Conservation (phyloP, 1,140 invertebrate genomes). For the Zaprionus lachaisei region DNA sequence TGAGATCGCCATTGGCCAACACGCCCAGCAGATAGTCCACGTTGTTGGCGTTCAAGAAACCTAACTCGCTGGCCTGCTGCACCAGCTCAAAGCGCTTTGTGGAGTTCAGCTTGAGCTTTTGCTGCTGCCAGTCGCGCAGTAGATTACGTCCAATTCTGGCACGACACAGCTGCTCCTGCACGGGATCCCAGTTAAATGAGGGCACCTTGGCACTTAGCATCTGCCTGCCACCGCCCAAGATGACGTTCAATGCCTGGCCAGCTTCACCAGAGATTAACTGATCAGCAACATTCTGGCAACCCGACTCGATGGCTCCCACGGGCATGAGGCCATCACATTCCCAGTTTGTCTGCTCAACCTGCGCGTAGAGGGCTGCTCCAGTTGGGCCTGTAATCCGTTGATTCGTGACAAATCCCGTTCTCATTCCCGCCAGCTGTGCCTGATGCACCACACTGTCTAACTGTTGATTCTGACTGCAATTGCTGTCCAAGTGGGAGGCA, state of each 20-base stretch:
- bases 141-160: constrained; percentile 61
- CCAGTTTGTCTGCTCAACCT: constrained; percentile 27
- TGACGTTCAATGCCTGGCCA: constrained; percentile 54
- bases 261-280: constrained; percentile 54
- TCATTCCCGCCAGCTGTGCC: constrained; percentile 58
- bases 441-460: constrained; percentile 56
- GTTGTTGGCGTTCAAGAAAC: constrained; percentile 54
- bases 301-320: neutral
- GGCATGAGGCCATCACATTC: constrained; percentile 69
- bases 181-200: constrained; percentile 29
- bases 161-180: constrained; percentile 57
- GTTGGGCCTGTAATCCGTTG: constrained; percentile 56
- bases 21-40: constrained; percentile 66
- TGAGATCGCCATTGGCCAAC: constrained; percentile 62
- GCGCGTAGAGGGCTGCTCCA: constrained; percentile 57
- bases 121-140: constrained; percentile 61
- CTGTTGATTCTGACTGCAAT: constrained; percentile 14
- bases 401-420: constrained; percentile 72
- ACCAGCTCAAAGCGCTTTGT: constrained; percentile 47
- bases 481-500: neutral
- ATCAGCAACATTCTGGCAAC: constrained; percentile 59
- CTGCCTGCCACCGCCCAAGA: constrained; percentile 72
- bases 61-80: constrained; percentile 49
- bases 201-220: constrained; percentile 53
- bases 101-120: constrained; percentile 36